Evolutionary conservation across 64 coral and sea anemone species (phyloP).

Genomic region (Actinia equina): DNA sequence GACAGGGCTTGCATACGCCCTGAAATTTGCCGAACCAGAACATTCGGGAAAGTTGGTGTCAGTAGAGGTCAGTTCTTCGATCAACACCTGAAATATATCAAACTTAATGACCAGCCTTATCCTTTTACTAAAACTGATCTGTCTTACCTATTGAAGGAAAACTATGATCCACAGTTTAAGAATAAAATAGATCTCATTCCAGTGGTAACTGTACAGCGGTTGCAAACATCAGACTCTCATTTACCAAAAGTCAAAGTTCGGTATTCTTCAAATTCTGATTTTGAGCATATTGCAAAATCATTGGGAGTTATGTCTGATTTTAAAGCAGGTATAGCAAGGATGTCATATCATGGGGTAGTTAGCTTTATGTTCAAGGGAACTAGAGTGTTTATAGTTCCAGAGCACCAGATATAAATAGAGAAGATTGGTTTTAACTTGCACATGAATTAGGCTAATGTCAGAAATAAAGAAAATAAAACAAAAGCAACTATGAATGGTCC

Average conservation of each 20-base stretch:
- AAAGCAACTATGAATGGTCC: too few relatives aligned
- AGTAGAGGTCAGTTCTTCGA: constrained; percentile 97
- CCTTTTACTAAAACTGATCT: constrained; percentile 84
- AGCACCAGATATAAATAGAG: not conserved
- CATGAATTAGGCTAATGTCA: too few relatives aligned
- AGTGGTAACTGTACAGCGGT: constrained; percentile 45
- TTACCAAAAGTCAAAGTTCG: constrained; percentile 60
- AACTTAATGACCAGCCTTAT: constrained; percentile 74
- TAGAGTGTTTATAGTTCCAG: constrained; percentile 58
- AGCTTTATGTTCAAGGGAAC: constrained; percentile 53
- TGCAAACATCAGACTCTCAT: constrained; percentile 12
- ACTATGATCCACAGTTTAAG: constrained; percentile 75
- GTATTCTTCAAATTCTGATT: constrained; percentile 61
- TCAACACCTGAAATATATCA: constrained; percentile 89
- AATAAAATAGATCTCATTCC: constrained; percentile 53
- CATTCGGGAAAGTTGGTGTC: constrained; percentile 87
- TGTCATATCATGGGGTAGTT: constrained; percentile 82
- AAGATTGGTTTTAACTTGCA: too few relatives aligned
- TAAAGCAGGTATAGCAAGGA: constrained; percentile 85
- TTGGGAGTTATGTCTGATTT: constrained; percentile 89
- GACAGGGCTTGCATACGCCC: constrained; percentile 85
- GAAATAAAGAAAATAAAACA: too few relatives aligned
- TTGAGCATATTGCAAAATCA: constrained; percentile 48
- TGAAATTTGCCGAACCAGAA: constrained; percentile 87
- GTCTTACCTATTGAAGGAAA: constrained; percentile 84